These are phyloP conservation scores for Neotoma lepida DNA, from an alignment of 2,113 vertebrate genomes.

Conservation along the genomic window DNA sequence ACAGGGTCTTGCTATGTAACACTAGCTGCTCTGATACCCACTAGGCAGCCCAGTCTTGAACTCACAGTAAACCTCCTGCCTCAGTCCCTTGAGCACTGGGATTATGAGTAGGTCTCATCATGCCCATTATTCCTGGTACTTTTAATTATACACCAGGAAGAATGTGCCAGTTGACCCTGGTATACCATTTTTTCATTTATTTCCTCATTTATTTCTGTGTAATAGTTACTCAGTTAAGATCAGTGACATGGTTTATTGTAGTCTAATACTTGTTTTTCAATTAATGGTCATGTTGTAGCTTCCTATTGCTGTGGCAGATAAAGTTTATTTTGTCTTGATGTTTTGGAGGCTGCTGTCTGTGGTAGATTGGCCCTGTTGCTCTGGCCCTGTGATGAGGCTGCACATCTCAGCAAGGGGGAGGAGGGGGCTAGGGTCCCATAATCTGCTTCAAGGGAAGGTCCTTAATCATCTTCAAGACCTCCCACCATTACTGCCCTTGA, in stretches of 20 bases:
- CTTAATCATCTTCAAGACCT: background rate
- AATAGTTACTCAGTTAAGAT: background rate
- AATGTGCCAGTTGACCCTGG: background rate
- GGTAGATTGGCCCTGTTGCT: background rate
- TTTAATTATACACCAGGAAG: background rate
- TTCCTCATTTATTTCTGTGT: constrained; percentile 6
- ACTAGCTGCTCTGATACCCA: background rate
- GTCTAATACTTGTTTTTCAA: background rate
- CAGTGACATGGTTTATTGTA: background rate
- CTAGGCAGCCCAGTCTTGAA: background rate
- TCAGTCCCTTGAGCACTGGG: background rate
- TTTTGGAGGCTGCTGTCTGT: background rate
- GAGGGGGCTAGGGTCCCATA: too few species aligned
- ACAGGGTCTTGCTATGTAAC: background rate
- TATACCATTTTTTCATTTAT: background rate
- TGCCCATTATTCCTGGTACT: background rate
- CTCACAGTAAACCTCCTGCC: background rate
- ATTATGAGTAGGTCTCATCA: background rate
- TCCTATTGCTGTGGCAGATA: background rate
- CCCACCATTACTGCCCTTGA: too few species aligned
- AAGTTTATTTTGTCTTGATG: background rate
- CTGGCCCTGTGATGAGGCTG: background rate
- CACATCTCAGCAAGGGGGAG: background rate
- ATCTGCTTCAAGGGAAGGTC: background rate
- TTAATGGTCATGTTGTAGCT: background rate